These are phyloP conservation scores for Heliconius cydno DNA, from an alignment of 2,888 invertebrate genomes.

Conservation along the genomic window DNA sequence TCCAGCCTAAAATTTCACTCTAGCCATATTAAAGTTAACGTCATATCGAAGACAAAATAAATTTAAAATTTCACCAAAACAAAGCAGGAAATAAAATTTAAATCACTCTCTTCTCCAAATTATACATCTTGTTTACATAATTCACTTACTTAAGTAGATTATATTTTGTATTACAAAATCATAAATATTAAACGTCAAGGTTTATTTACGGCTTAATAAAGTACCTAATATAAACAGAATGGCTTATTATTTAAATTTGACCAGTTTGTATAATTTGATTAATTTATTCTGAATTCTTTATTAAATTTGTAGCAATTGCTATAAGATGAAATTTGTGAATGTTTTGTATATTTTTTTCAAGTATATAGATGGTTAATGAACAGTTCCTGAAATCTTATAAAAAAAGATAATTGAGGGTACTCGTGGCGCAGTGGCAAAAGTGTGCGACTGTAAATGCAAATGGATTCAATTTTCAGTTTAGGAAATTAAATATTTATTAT, in stretches of 20 bases:
- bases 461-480: no score
- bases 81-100: conserved; percentile 4
- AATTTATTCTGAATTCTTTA: conserved; percentile 16
- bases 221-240: conserved; percentile 25
- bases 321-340: no score
- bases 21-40: no score
- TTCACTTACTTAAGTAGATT: conserved; percentile 21
- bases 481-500: no score
- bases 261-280: conserved; percentile 11
- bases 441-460: no score
- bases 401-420: no score
- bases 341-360: background rate
- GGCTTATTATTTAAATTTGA: conserved; percentile 23
- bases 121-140: conserved; percentile 33
- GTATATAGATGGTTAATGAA: background rate
- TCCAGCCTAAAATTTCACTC: no score
- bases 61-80: background rate
- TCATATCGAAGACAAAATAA: background rate
- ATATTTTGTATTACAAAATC: conserved; percentile 31
- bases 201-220: conserved; percentile 21
- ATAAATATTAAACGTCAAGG: conserved; percentile 28
- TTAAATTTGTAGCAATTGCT: background rate
- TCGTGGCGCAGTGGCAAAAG: no score
- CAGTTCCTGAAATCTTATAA: background rate
- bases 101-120: conserved; percentile 16